Evolutionary conservation across 1,140 invertebrate genomes (phyloP).

Genomic region (Tetramorium alpestre): DNA sequence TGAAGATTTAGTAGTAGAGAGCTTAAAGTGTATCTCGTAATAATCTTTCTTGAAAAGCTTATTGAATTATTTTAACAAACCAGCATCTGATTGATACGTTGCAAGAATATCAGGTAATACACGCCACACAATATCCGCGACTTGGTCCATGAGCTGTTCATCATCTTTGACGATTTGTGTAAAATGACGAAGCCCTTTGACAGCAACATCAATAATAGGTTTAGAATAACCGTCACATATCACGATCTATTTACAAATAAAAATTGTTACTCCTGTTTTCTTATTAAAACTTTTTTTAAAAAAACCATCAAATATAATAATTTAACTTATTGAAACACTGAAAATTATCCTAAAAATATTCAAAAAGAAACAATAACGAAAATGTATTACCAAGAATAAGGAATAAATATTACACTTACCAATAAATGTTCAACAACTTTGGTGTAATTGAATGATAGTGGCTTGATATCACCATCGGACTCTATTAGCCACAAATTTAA

Average conservation of each 20-base stretch:
- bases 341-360: not conserved
- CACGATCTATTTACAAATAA: conserved; percentile 26
- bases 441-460: conserved; percentile 42
- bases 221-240: conserved; percentile 29
- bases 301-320: not conserved
- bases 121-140: conserved; percentile 67
- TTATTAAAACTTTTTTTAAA: not conserved
- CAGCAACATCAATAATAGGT: conserved; percentile 45
- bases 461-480: conserved; percentile 67
- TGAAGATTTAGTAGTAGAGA: not conserved
- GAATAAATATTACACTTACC: conserved; percentile 30
- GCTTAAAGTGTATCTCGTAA: not conserved
- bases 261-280: not conserved
- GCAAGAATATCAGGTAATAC: conserved; percentile 64
- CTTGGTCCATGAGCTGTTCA: not conserved
- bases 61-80: conserved; percentile 34
- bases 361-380: not conserved
- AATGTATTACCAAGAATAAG: too few relatives aligned
- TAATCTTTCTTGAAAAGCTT: not conserved
- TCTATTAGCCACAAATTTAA: conserved; percentile 69
- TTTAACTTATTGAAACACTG: not conserved
- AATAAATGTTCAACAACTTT: conserved; percentile 58
- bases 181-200: conserved; percentile 64
- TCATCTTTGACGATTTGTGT: conserved; percentile 32
- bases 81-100: conserved; percentile 18